Evolutionary conservation across 2,113 vertebrate genomes (phyloP).

Genomic region (Urocolius indicus): DNA sequence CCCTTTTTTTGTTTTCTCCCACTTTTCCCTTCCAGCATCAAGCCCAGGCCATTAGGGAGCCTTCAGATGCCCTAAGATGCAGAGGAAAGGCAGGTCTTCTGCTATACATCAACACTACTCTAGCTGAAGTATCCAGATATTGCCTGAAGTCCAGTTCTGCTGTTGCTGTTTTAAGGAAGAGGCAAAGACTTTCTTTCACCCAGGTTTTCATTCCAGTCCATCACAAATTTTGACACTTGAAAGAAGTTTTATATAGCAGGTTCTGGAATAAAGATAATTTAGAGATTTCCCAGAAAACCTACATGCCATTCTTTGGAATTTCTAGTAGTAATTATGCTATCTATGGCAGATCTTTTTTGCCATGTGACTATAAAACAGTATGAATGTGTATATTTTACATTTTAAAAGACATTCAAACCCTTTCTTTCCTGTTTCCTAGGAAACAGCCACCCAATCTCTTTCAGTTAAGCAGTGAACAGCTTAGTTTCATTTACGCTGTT

Average conservation of each 20-base stretch:
- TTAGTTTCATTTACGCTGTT: slow-evolving; percentile 1
- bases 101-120: background rate
- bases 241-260: background rate
- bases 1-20: background rate
- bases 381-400: slow-evolving; percentile 5
- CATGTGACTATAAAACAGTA: background rate
- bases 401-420: background rate
- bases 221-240: background rate
- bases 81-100: background rate
- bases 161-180: background rate
- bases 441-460: slow-evolving; percentile 4
- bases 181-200: background rate
- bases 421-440: slow-evolving; percentile 51
- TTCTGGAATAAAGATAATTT: background rate
- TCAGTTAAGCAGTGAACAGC: background rate
- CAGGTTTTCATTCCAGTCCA: background rate
- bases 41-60: background rate
- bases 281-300: background rate
- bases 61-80: background rate
- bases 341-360: background rate
- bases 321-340: background rate
- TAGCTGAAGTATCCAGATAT: background rate
- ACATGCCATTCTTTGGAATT: background rate
- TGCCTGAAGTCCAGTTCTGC: background rate
- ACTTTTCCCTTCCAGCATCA: background rate